Evolutionary conservation across 2,888 invertebrate genomes (phyloP), one percentile per base, ranked within the genome.

Genomic region (Eristalinus aeneus): DNA sequence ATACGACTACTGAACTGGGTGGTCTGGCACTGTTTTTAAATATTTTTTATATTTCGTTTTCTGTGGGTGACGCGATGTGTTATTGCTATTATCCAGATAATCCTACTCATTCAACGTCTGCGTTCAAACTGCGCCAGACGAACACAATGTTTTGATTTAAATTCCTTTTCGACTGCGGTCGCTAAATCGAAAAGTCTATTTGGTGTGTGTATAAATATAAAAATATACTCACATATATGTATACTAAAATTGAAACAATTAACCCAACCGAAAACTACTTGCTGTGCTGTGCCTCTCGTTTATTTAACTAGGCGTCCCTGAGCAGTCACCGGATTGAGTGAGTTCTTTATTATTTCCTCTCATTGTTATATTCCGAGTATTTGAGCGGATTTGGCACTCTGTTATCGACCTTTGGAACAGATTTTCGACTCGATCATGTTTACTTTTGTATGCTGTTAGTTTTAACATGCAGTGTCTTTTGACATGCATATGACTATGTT

Each of bases 221-320:
- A 60, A 10, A 16, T 65, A 27, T 75, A 20, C 31, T 16, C 56
- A 39, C 12, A 12, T 39, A 46, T 3, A 46, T 46, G 16, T 16
- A 46, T 46, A 67, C 72, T 72, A 65, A 10, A 79, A 72, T 73
- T 64, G 64, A 64, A 73, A 73, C 16, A 65, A 64, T 56, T 36
- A 54, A 61, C 27, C 23, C 46, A 71, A 64, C 53, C 56, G 16
- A 69, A 72, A 64, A 63, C 16, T 46, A 16, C 67, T 80, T 27
- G 27, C 27, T 27, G 27, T 16, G 46, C 39, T 46, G 46, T 16
- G 46, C n/a, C 46, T 46, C 46, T 60, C 71, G 34, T 69, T 77
- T 65, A 65, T 53, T 61, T 54, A 22, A 82, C 77, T 86, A 73
- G 82, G 60, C 63, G 82, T 82, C 82, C 82, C 73, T 86, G 86